These are phyloP conservation scores for Vannuccia rotundouncinata DNA, from an alignment of 2,888 invertebrate genomes.

Conservation along the genomic window DNA sequence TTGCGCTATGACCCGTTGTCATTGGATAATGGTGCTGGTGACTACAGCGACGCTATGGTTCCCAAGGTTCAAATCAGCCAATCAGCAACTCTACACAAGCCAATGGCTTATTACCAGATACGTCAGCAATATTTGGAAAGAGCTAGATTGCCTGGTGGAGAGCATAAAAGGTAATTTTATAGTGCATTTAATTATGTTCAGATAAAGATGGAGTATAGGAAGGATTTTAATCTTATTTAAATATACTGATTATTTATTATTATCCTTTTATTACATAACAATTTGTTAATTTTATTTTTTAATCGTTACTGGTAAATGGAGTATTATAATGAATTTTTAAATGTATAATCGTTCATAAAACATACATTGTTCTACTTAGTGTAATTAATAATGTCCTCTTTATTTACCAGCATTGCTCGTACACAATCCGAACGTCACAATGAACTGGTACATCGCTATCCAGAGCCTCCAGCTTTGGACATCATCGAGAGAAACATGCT, in stretches of 20 bases:
- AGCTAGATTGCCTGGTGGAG: background rate
- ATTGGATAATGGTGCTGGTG: background rate
- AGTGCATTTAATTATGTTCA: no score
- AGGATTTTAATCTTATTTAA: no score
- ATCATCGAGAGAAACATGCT: slow-evolving; percentile 3
- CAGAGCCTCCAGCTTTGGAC: slow-evolving; percentile 24
- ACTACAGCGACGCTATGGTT: background rate
- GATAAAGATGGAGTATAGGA: no score
- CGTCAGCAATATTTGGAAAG: slow-evolving; percentile 21
- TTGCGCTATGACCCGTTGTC: background rate
- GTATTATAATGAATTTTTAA: no score
- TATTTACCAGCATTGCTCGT: background rate
- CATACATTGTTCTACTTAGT: no score
- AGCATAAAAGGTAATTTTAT: background rate
- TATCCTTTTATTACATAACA: no score
- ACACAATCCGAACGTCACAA: slow-evolving; percentile 25
- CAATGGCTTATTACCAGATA: slow-evolving; percentile 28
- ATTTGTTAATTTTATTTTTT: no score
- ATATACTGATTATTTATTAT: no score
- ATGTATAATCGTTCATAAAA: no score
- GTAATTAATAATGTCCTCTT: no score
- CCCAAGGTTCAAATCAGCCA: slow-evolving; percentile 12
- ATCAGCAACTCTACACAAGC: slow-evolving; percentile 27
- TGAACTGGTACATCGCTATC: slow-evolving; percentile 4
- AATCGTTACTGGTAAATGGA: no score